Evolutionary conservation across 2,888 invertebrate genomes (phyloP), one percentile per base, ranked within the genome.

Genomic region (Syrphus vitripennis): DNA sequence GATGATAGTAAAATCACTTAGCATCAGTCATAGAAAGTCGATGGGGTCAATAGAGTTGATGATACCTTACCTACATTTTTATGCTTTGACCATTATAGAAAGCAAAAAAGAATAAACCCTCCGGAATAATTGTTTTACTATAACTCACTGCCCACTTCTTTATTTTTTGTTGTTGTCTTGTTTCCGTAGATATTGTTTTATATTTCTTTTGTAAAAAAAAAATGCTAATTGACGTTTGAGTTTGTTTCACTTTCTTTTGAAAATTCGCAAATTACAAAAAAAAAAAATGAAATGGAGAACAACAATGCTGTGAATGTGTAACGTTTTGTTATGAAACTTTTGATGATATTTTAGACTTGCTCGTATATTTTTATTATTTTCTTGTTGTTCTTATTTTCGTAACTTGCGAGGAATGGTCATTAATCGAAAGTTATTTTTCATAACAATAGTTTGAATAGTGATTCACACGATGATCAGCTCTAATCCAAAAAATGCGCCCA

Each of bases 231-330:
- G 61, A 40, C 10, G 37, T 40, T 61, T 61, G 40, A 4, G 3
- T 21, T 37, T 24, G 61, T 40, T 61, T 61, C 61, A 40, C 61
- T 61, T 61, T 61, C 57, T 57, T 57, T 34, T 34, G 6, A 26
- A 61, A 61, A n/a, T 24, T 61, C 2, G 37, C 40, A 37, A 59
- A 40, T 24, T 40, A 24, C 1, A 14, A 40, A 16, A 6, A 55
- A 24, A 57, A 61, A 10, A 16, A 6, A 55, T n/a, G 34, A 61
- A 10, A 37, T n/a, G 6, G 21, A 12, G 5, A 40, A 40, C n/a
- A 61, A n/a, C 9, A n/a, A 24, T 3, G 9, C 9, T 19, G 19
- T 34, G 19, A 34, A 34, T 57, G 16, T 34, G 37, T 40, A n/a
- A 29, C 19, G 9, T 61, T 21, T 59, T 59, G 59, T 59, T 59